phyloP scores from a whole-genome alignment of 2,888 invertebrate species.

The Glaucopsyche alexis region DNA sequence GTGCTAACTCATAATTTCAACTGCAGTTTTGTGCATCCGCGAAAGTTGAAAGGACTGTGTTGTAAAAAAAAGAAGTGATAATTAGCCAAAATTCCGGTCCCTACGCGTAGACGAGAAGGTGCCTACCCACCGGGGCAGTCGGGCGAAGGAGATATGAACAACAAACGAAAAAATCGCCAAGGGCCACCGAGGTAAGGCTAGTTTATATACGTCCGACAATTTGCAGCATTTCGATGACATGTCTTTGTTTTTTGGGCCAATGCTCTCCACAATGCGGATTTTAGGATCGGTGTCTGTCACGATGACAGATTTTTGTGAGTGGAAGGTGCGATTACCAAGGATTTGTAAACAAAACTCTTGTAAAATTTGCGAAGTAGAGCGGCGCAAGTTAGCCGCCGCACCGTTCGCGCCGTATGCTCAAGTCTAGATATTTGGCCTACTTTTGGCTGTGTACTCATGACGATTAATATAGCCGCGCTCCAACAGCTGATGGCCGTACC shows the following conservation, averaged over 20 bases:
- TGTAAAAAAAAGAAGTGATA: constrained; percentile 78
- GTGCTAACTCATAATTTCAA: constrained; percentile 76
- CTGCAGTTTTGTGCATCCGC: constrained; percentile 80
- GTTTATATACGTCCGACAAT: constrained; percentile 53
- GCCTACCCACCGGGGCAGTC: constrained; percentile 86
- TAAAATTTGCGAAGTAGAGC: constrained; percentile 48
- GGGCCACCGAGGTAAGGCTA: constrained; percentile 84
- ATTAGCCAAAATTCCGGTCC: constrained; percentile 91
- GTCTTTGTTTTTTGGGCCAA: constrained; percentile 70
- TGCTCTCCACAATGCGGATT: constrained; percentile 58
- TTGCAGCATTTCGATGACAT: constrained; percentile 64
- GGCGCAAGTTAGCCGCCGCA: constrained; percentile 54
- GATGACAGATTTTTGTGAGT: constrained; percentile 54
- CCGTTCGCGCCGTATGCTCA: constrained; percentile 56
- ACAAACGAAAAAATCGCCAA: constrained; percentile 91
- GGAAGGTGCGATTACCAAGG: constrained; percentile 51
- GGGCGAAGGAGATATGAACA: constrained; percentile 85
- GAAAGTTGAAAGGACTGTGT: constrained; percentile 81
- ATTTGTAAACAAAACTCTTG: constrained; percentile 67
- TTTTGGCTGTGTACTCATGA: constrained; percentile 66
- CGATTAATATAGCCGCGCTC: constrained; percentile 75
- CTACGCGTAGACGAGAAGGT: constrained; percentile 89
- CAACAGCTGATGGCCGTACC: constrained; percentile 74
- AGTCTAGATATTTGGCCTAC: constrained; percentile 75
- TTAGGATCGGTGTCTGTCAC: constrained; percentile 54